phyloP scores from a whole-genome alignment of 2,797 vertebrate genomes.

The Nothura maculosa region DNA sequence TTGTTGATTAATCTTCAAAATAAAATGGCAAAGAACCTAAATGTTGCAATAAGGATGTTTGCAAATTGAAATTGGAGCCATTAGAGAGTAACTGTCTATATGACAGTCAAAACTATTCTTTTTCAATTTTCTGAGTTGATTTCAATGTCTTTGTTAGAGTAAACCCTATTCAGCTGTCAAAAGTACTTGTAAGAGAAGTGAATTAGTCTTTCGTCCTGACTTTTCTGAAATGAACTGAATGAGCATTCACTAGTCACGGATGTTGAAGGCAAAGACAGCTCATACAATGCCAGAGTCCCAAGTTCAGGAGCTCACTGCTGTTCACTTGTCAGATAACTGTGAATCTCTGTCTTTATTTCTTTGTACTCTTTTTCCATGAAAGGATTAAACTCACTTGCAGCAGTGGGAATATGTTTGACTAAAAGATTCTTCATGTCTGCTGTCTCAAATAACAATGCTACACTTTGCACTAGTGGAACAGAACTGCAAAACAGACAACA shows the following conservation, averaged over 20 bases:
- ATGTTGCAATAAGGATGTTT: neutral
- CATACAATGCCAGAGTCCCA: neutral
- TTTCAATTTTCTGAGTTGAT: neutral
- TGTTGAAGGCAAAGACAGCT: neutral
- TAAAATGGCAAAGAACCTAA: neutral
- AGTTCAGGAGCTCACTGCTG: neutral
- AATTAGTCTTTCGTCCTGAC: constrained; percentile 24
- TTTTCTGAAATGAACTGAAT: constrained; percentile 36
- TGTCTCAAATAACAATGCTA: neutral
- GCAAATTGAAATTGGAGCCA: neutral
- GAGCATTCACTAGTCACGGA: neutral
- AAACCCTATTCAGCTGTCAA: constrained; percentile 9
- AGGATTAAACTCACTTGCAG: neutral
- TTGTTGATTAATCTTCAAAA: constrained; percentile 31
- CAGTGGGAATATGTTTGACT: neutral
- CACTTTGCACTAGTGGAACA: neutral
- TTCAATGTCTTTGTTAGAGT: neutral
- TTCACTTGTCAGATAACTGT: neutral
- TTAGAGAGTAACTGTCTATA: neutral
- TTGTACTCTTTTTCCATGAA: neutral
- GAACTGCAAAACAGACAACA: neutral
- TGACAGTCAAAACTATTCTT: neutral
- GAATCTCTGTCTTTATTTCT: neutral
- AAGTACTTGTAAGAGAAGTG: neutral
- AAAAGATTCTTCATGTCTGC: neutral